Evolutionary conservation across 2,113 vertebrate genomes (phyloP).

Genomic region (Haplotaxodon microlepis): DNA sequence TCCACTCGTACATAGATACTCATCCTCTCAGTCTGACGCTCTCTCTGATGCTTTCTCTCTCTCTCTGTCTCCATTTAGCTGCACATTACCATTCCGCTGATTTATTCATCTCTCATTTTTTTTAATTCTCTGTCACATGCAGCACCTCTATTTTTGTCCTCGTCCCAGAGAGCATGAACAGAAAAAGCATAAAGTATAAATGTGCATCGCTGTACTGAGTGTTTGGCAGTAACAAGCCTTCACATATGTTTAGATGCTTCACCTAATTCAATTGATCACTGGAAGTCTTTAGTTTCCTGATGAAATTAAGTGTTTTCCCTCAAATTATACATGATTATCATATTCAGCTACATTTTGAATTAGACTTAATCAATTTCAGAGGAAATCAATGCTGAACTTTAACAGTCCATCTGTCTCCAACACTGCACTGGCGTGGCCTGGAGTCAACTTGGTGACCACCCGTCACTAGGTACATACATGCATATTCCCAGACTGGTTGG

Average conservation of each 20-base stretch:
- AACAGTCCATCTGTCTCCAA: background rate
- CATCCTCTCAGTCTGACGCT: background rate
- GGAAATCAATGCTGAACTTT: background rate
- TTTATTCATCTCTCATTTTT: slow-evolving; percentile 51
- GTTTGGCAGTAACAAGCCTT: background rate
- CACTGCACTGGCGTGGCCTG: background rate
- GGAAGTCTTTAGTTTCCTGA: background rate
- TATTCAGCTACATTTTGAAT: background rate
- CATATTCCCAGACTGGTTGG: background rate
- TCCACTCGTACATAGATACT: background rate
- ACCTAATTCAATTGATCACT: background rate
- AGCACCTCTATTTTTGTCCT: slow-evolving; percentile 43
- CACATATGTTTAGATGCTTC: background rate
- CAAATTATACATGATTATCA: background rate
- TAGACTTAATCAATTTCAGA: background rate
- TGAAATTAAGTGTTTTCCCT: background rate
- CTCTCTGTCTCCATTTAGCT: slow-evolving; percentile 1
- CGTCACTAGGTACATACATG: background rate
- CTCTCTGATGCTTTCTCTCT: background rate
- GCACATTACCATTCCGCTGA: background rate
- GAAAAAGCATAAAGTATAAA: background rate
- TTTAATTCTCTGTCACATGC: slow-evolving; percentile 9
- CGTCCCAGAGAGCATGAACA: background rate
- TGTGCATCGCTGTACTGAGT: background rate
- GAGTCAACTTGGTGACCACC: background rate